These are phyloP conservation scores for Noturus placidus DNA, from an alignment of 2,113 vertebrate species.

Conservation along the genomic window DNA sequence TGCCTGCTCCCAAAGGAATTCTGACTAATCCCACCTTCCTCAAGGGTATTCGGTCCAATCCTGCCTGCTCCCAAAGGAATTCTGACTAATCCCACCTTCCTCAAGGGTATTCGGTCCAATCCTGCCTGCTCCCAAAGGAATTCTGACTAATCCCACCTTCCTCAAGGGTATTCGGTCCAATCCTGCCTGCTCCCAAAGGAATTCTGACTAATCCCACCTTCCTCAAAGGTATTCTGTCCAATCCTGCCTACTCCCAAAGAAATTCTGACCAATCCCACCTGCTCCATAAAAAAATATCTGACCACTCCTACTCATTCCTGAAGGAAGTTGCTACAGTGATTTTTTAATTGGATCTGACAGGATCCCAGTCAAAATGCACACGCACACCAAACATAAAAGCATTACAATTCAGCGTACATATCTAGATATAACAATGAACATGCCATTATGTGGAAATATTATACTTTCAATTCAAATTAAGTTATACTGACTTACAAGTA, in stretches of 20 bases:
- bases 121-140: too few species aligned
- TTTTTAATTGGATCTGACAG: neutral
- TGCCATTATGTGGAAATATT: neutral
- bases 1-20: neutral
- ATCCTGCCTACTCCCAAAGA: too few species aligned
- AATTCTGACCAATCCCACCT: neutral
- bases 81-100: too few species aligned
- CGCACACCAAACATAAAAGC: neutral
- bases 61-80: too few species aligned
- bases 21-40: neutral
- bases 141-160: neutral
- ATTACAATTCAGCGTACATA: neutral
- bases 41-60: too few species aligned
- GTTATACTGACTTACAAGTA: neutral
- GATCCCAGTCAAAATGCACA: neutral
- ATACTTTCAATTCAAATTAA: neutral
- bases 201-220: too few species aligned
- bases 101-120: too few species aligned
- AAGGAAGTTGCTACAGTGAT: neutral
- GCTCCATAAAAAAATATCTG: neutral
- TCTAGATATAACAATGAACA: neutral
- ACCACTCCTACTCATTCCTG: neutral
- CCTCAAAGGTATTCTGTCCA: too few species aligned
- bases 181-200: too few species aligned
- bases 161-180: too few species aligned